Conservation (phyloP, 2,113 vertebrate genomes). For the Pardalotus punctatus region DNA sequence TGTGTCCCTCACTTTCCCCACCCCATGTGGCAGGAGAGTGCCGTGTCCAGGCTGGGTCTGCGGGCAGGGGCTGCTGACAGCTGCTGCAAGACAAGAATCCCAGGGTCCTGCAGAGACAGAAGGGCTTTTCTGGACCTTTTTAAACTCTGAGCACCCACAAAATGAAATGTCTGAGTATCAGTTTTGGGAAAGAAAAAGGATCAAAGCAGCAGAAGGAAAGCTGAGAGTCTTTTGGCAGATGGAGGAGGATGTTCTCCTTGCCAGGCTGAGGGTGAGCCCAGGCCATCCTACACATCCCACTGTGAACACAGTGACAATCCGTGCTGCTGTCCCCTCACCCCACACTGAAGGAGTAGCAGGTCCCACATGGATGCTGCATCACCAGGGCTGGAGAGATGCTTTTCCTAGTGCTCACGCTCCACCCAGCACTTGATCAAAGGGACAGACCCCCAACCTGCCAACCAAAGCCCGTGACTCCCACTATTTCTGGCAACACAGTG, state of each 20-base stretch:
- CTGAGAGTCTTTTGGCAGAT: neutral
- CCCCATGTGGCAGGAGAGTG: neutral
- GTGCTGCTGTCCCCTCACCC: neutral
- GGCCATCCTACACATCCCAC: neutral
- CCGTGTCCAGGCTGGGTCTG: neutral
- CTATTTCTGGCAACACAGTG: fast-evolving
- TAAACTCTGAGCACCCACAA: neutral
- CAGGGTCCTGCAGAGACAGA: neutral
- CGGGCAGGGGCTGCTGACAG: neutral
- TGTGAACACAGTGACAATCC: fast-evolving
- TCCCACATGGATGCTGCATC: neutral
- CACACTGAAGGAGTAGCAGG: neutral
- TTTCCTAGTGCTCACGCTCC: neutral
- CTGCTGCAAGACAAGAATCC: neutral
- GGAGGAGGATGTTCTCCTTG: neutral
- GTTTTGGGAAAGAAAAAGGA: neutral
- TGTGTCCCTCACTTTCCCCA: neutral
- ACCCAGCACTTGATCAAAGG: fast-evolving
- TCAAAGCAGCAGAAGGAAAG: neutral
- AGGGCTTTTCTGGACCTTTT: neutral
- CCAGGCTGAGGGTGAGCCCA: fast-evolving
- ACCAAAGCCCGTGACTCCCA: fast-evolving
- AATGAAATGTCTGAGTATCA: neutral
- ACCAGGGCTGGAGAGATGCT: neutral
- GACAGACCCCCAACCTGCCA: neutral